Conservation (phyloP, 2,113 vertebrate species). For the Lasiurus borealis region DNA sequence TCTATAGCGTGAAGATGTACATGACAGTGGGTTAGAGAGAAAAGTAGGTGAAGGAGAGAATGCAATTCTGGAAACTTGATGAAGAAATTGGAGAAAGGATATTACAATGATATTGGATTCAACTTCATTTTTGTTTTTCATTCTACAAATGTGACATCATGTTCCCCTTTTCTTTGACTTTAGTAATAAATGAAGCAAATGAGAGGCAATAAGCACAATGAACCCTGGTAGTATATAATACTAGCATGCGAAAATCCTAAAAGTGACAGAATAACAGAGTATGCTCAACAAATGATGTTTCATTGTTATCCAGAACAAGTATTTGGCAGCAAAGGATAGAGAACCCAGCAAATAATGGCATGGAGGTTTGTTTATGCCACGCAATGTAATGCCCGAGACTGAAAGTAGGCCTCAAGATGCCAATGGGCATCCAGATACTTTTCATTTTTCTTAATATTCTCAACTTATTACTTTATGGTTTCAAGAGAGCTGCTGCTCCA, state of each 20-base stretch:
- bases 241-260: background rate
- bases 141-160: background rate
- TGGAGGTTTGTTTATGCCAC: background rate
- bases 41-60: background rate
- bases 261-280: background rate
- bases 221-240: background rate
- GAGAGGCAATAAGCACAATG: background rate
- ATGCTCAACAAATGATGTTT: background rate
- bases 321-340: background rate
- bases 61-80: background rate
- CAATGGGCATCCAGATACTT: background rate
- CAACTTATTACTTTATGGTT: background rate
- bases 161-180: background rate
- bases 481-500: background rate
- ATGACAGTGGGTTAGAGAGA: background rate
- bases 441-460: background rate
- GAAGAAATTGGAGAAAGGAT: background rate
- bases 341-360: background rate
- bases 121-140: slow-evolving; percentile 34
- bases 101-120: background rate
- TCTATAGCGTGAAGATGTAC: background rate
- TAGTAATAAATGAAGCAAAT: background rate
- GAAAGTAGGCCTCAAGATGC: background rate
- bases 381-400: background rate
- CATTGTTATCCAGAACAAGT: background rate